Evolutionary conservation across 2,797 vertebrate genomes (phyloP), one percentile per base, ranked within the genome.

Genomic region (Nothura maculosa): DNA sequence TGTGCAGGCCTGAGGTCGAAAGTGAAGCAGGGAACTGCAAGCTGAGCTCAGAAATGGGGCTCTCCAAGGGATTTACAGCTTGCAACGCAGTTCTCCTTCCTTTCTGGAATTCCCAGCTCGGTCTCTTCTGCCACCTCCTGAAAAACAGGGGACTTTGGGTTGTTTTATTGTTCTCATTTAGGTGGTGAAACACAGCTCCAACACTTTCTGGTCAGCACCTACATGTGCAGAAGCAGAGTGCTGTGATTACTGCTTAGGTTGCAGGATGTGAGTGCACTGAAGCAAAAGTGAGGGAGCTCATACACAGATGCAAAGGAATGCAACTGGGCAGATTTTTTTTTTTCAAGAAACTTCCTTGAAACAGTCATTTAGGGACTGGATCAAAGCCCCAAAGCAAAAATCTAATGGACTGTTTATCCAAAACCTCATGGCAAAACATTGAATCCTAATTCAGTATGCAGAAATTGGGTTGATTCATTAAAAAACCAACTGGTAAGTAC

Each of bases 51-150:
- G 61, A 38, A 55, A 30, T 40, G 40, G 62, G 34, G 8, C 0
- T 0, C 34, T 47, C 22, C 62, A 2, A 24, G 40, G 19, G 19
- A 5, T 36, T 78, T 36, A 14, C 4, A 5, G 22, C 1, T 0
- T 32, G 24, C 20, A 2, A 25, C 30, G 58, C 0, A 0, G 11
- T 42, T 69, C 47, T 47, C 55, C 22, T 42, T 64, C 80, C 66
- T 30, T 11, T 30, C 45, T 50, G 28, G 28, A 8, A 64, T 30
- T 45, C 27, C 55, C 36, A 45, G 9, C 36, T 58, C 11, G 1
- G 6, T 32, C 40, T 52, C 48, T 81, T 36, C 73, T 55, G 61
- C 75, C 54, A 85, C 66, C 54, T 67, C 57, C 74, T 52, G 9
- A 63, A 81, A 74, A 27, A 34, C 69, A 57, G 61, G 42, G 67